Evolutionary conservation across 1,140 invertebrate species (phyloP).

Genomic region (Drosophila elegans): DNA sequence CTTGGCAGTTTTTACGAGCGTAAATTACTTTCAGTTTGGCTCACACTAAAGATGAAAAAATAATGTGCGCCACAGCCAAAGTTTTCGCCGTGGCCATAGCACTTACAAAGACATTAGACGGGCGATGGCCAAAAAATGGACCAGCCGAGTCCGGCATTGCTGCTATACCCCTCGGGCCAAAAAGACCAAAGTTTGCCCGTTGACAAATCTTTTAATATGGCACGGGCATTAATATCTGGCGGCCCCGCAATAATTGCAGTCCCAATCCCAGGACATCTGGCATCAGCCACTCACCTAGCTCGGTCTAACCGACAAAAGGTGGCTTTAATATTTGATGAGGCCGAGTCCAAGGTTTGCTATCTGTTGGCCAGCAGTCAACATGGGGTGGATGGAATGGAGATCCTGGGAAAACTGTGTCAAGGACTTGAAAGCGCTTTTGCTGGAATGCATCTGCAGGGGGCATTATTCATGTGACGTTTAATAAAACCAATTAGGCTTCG

Average conservation of each 20-base stretch:
- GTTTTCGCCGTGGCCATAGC: constrained; percentile 72
- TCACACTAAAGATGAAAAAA: constrained; percentile 84
- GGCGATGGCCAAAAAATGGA: constrained; percentile 55
- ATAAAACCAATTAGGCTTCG: constrained; percentile 73
- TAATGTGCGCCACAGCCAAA: constrained; percentile 80
- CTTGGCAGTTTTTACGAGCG: constrained; percentile 82
- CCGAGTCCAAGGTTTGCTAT: constrained; percentile 26
- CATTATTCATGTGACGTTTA: constrained; percentile 66
- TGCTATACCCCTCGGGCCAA: constrained; percentile 15
- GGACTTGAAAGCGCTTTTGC: constrained; percentile 38
- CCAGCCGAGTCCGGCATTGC: constrained; percentile 14
- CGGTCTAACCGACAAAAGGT: constrained; percentile 8
- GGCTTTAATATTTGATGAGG: constrained; percentile 57
- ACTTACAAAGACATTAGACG: constrained; percentile 80
- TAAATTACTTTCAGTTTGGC: constrained; percentile 84
- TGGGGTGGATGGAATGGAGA: constrained; percentile 8
- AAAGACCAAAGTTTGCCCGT: constrained; percentile 64
- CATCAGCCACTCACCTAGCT: constrained; percentile 18
- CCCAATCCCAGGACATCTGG: constrained; percentile 22
- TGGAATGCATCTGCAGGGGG: constrained; percentile 23
- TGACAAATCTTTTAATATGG: constrained; percentile 77
- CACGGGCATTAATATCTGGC: constrained; percentile 53
- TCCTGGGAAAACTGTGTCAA: constrained; percentile 39
- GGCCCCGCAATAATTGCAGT: constrained; percentile 14
- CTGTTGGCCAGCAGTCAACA: constrained; percentile 53